phyloP scores from a whole-genome alignment of 2,888 invertebrate species.

The Eupithecia exiguata region DNA sequence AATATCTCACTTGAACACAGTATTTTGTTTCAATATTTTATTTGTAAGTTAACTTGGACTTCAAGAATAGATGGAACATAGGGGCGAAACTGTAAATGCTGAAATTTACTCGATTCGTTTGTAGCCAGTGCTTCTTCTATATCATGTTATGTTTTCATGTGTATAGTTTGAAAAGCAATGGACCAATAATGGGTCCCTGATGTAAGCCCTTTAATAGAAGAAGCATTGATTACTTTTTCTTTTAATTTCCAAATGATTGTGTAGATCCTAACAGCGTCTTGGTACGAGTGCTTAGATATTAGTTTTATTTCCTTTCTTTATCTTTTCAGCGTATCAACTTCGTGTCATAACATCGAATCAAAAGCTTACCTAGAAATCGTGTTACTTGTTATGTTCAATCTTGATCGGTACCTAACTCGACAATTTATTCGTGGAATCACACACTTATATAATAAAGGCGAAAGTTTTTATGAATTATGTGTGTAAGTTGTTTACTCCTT shows the following conservation, averaged over 20 bases:
- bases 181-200: slow-evolving; percentile 38
- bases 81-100: slow-evolving; percentile 80
- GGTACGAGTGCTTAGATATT: slow-evolving; percentile 81
- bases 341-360: slow-evolving; percentile 59
- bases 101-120: slow-evolving; percentile 53
- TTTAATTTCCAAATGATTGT: slow-evolving; percentile 51
- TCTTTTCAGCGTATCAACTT: slow-evolving; percentile 53
- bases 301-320: slow-evolving; percentile 61
- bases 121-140: slow-evolving; percentile 58
- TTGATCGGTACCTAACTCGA: slow-evolving; percentile 4
- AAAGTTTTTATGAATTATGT: not conserved
- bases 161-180: slow-evolving; percentile 32
- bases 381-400: slow-evolving; percentile 11
- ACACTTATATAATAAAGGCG: not conserved
- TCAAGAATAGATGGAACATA: slow-evolving; percentile 82
- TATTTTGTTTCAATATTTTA: slow-evolving; percentile 56
- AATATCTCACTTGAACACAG: slow-evolving; percentile 71
- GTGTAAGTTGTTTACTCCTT: not conserved
- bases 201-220: slow-evolving; percentile 50
- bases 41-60: slow-evolving; percentile 77
- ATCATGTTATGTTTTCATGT: slow-evolving; percentile 23
- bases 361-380: slow-evolving; percentile 27
- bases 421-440: not conserved
- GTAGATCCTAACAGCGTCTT: slow-evolving; percentile 81
- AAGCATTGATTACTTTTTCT: slow-evolving; percentile 57